These are phyloP conservation scores for Brenthis daphne DNA, from an alignment of 2,888 invertebrate species.

Conservation along the genomic window DNA sequence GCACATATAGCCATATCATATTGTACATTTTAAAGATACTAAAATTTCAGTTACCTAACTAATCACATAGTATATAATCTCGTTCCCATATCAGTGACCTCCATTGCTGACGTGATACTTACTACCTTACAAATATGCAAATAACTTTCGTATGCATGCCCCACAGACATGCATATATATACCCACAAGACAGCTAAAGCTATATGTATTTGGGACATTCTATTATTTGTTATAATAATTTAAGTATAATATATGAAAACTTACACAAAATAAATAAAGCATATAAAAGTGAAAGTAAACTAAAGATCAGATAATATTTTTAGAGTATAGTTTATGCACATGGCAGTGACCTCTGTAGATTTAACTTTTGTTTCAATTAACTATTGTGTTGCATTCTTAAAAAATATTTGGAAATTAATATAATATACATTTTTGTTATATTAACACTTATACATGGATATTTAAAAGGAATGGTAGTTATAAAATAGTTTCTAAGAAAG, in stretches of 20 bases:
- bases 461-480: too few relatives aligned
- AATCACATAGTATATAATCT: conserved; percentile 24
- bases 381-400: too few relatives aligned
- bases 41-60: conserved; percentile 37
- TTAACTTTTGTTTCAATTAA: background rate
- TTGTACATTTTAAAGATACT: conserved; percentile 27
- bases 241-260: background rate
- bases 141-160: conserved; percentile 17
- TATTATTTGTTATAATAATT: conserved; percentile 11
- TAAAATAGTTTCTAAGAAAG: too few relatives aligned
- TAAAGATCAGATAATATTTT: background rate
- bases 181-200: background rate
- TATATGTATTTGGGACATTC: conserved; percentile 19
- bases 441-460: too few relatives aligned
- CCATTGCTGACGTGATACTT: conserved; percentile 22
- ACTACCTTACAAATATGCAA: conserved; percentile 25
- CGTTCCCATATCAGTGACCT: conserved; percentile 29
- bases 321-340: background rate
- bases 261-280: background rate
- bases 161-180: conserved; percentile 14
- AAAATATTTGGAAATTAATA: too few relatives aligned
- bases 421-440: too few relatives aligned
- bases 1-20: conserved; percentile 24
- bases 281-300: conserved; percentile 18
- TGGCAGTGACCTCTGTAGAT: background rate